Evolutionary conservation across 2,888 invertebrate genomes (phyloP).

Genomic region (Ophion slaviceki): DNA sequence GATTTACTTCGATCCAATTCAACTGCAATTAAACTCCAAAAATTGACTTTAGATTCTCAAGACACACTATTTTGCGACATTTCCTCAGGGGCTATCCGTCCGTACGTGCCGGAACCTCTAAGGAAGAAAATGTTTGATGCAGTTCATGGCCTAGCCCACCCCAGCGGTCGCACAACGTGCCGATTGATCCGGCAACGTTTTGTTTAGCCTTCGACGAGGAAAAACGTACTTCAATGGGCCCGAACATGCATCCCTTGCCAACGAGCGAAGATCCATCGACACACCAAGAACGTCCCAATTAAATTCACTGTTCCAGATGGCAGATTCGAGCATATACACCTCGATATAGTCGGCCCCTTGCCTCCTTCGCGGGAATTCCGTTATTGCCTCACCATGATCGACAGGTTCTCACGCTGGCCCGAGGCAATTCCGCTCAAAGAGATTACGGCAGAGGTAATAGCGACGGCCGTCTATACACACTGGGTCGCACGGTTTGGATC

Average conservation of each 20-base stretch:
- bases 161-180: background rate
- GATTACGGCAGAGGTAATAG: too few relatives aligned
- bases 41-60: background rate
- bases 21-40: background rate
- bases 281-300: background rate
- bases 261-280: background rate
- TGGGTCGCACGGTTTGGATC: too few relatives aligned
- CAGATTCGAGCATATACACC: background rate
- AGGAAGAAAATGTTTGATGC: background rate
- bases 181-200: background rate
- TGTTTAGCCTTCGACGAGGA: background rate
- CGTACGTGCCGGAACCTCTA: background rate
- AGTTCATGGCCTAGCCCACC: background rate
- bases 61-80: background rate
- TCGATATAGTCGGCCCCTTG: too few relatives aligned
- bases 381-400: background rate
- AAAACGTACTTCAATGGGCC: background rate
- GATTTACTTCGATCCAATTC: background rate
- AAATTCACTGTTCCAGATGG: background rate
- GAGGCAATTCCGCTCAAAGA: background rate
- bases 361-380: background rate
- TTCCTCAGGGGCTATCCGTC: background rate
- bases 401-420: background rate
- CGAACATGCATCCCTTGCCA: background rate
- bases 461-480: too few relatives aligned